These are phyloP conservation scores for Diplodus puntazzo DNA, from an alignment of 2,797 vertebrate genomes.

Conservation along the genomic window DNA sequence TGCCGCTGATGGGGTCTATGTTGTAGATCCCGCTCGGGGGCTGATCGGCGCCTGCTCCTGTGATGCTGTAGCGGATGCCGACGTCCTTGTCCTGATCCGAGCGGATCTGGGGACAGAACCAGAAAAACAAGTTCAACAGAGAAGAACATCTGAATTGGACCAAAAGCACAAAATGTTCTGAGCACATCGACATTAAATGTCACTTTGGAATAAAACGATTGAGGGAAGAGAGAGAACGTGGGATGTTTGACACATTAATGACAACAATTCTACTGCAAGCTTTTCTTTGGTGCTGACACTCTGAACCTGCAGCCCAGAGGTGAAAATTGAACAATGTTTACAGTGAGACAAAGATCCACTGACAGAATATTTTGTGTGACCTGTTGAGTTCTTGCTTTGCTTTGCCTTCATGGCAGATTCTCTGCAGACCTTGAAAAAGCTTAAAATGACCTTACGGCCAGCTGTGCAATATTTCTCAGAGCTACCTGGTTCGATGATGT, in stretches of 20 bases:
- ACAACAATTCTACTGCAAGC: constrained; percentile 34
- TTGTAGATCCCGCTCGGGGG: constrained; percentile 97
- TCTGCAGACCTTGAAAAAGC: constrained; percentile 22
- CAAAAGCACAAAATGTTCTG: constrained; percentile 34
- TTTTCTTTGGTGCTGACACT: constrained; percentile 41
- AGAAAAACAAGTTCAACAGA: constrained; percentile 50
- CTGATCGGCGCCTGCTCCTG: constrained; percentile 97
- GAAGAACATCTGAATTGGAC: constrained; percentile 2
- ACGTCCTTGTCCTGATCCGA: constrained; percentile 98
- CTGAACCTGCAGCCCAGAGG: constrained; percentile 47
- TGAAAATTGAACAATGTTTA: constrained; percentile 36
- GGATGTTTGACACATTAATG: constrained; percentile 28
- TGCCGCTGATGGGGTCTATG: constrained; percentile 96
- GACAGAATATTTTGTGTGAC: constrained; percentile 24
- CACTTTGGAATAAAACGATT: constrained; percentile 31
- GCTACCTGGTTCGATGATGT: constrained; percentile 14
- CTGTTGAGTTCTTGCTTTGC: constrained; percentile 77
- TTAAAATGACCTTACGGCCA: constrained; percentile 70
- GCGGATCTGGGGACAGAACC: constrained; percentile 89
- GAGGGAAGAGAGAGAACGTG: constrained; percentile 16
- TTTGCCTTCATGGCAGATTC: constrained; percentile 17
- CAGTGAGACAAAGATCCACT: constrained; percentile 7
- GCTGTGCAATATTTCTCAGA: constrained; percentile 1
- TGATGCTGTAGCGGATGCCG: constrained; percentile 98
- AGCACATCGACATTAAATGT: constrained; percentile 26